Conservation (phyloP, 2,113 vertebrate species). For the Aptenodytes patagonicus region DNA sequence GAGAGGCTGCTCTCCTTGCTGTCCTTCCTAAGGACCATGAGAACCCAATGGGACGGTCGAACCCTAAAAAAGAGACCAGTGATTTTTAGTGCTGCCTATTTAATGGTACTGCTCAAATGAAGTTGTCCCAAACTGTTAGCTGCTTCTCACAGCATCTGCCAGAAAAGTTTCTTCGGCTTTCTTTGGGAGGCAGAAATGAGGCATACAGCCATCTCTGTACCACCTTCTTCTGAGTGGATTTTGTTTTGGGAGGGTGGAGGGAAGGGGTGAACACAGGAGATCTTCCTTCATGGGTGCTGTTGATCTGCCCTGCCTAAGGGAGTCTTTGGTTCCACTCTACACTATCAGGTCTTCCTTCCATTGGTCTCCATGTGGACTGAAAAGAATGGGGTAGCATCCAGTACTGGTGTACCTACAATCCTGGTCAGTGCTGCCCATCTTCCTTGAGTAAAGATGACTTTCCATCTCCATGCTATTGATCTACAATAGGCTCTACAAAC, state of each 20-base stretch:
- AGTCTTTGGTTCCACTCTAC: neutral
- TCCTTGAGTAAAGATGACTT: neutral
- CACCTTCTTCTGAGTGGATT: neutral
- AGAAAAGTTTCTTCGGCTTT: neutral
- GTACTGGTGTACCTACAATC: neutral
- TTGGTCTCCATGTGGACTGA: neutral
- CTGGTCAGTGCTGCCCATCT: neutral
- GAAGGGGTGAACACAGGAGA: neutral
- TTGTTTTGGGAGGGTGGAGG: neutral
- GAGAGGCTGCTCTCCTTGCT: neutral
- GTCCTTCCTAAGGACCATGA: neutral
- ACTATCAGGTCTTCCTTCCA: neutral
- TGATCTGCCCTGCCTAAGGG: neutral
- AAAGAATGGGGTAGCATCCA: neutral
- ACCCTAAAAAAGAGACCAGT: neutral
- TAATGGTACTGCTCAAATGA: neutral
- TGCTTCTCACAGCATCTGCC: neutral
- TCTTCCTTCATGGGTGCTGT: rapidly evolving
- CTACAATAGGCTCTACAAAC: neutral
- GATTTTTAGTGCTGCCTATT: neutral
- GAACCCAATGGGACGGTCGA: neutral
- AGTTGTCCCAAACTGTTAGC: neutral
- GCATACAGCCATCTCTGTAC: neutral
- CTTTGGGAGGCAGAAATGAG: neutral
- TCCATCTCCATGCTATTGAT: neutral